Evolutionary conservation across 2,797 vertebrate species (phyloP), one percentile per base, ranked within the genome.

Genomic region (Morus bassanus): DNA sequence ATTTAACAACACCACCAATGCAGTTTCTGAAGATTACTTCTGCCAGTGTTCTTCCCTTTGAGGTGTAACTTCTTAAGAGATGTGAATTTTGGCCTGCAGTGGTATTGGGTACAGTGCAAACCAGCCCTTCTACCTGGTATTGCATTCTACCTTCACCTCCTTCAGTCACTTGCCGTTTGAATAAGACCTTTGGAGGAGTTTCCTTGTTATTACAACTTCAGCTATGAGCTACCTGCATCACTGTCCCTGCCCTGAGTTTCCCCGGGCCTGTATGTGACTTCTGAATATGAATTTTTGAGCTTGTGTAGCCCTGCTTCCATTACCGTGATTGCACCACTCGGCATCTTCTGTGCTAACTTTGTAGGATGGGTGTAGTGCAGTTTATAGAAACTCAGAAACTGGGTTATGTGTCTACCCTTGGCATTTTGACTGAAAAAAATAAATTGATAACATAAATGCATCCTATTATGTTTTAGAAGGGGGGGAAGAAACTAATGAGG

Each of bases 321-420:
- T 35, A 18, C 33, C 2, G 11, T 11, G 18, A 39, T 65, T 64
- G 15, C 13, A 39, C 6, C 10, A 3, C 17, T 78, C 0, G 0
- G 11, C 19, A n/a, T 27, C 63, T 23, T 64, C 37, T 10, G 0
- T 48, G 43, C 63, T 37, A 3, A 7, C 50, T 23, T 18, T 56
- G 15, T 48, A 31, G 78, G 19, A 7, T 61, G 39, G 27, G 12
- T 72, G 51, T 54, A 24, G 18, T 45, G 45, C 2, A 5, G 4
- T 39, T 70, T 41, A 10, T 19, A 67, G 51, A 46, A 69, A 27
- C 51, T 73, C n/a, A 61, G 46, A 35, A 28, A 7, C 6, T 2
- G 35, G 8, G 2, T 33, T 81, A 9, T 46, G 15, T 67, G 80
- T 80, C 51, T 67, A n/a, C 24, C 5, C 28, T n/a, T 82, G 69